Conservation (phyloP, 1,140 invertebrate genomes). For the Zaprionus ghesquierei region DNA sequence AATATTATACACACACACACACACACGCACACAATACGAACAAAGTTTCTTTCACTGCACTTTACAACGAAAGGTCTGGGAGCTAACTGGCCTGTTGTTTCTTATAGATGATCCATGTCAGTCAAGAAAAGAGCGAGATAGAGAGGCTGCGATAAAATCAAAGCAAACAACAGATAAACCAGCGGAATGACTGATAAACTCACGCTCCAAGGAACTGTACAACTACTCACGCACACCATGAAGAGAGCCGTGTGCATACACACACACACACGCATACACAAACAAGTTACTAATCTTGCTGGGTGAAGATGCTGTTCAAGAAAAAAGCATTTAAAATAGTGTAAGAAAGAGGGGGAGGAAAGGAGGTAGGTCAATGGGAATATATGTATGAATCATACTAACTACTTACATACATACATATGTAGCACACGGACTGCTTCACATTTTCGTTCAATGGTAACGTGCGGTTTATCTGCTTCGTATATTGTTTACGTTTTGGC, state of each 20-base stretch:
- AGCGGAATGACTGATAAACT: slow-evolving; percentile 30
- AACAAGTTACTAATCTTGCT: background rate
- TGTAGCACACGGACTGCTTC: slow-evolving; percentile 46
- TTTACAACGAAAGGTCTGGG: slow-evolving; percentile 26
- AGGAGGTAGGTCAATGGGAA: too few species aligned
- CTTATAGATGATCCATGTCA: slow-evolving; percentile 23
- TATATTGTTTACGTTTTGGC: slow-evolving; percentile 32
- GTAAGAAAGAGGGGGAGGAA: background rate
- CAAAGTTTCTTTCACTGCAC: slow-evolving; percentile 14
- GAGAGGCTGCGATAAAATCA: slow-evolving; percentile 63
- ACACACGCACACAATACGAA: background rate
- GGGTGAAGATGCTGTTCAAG: background rate
- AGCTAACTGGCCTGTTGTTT: slow-evolving; percentile 33
- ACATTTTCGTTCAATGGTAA: slow-evolving; percentile 45
- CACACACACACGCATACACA: background rate
- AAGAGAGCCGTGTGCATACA: slow-evolving; percentile 61
- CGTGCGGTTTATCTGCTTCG: slow-evolving; percentile 46
- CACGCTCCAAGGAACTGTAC: slow-evolving; percentile 20
- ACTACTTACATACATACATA: background rate
- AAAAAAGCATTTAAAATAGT: background rate
- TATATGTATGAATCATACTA: too few species aligned
- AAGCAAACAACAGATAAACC: slow-evolving; percentile 59
- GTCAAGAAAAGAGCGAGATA: background rate
- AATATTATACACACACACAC: slow-evolving; percentile 27
- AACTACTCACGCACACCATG: slow-evolving; percentile 18